phyloP scores from a whole-genome alignment of 2,888 invertebrate species.

The Orthonychiurus folsomi region DNA sequence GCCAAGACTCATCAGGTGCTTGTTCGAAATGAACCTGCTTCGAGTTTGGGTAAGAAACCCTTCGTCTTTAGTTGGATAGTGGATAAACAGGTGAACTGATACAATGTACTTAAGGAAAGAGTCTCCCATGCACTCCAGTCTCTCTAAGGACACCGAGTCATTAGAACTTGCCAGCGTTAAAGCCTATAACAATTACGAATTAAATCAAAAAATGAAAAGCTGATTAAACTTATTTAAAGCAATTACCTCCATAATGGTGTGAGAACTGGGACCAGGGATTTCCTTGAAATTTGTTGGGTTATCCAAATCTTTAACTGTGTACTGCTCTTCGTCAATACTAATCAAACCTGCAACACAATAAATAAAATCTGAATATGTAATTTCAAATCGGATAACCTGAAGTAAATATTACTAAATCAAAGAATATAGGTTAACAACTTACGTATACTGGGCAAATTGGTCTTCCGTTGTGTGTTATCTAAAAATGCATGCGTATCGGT shows the following conservation, averaged over 20 bases:
- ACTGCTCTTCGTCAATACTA: too few relatives aligned
- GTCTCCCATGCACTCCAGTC: constrained; percentile 81
- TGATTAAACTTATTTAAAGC: neutral
- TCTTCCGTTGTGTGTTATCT: too few relatives aligned
- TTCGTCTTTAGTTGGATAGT: constrained; percentile 61
- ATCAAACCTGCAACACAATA: too few relatives aligned
- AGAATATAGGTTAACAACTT: too few relatives aligned
- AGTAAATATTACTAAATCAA: too few relatives aligned
- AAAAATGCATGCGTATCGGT: too few relatives aligned
- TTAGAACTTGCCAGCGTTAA: constrained; percentile 62
- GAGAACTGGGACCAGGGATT: constrained; percentile 19
- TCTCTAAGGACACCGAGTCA: constrained; percentile 70
- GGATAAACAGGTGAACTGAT: constrained; percentile 61
- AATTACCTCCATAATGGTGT: constrained; percentile 29
- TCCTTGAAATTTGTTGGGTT: constrained; percentile 11
- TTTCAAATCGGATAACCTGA: too few relatives aligned
- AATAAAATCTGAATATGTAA: too few relatives aligned
- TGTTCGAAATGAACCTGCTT: constrained; percentile 64
- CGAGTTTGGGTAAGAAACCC: constrained; percentile 69
- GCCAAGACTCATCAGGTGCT: constrained; percentile 73
- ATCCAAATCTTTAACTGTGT: constrained; percentile 3
- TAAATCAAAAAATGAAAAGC: neutral
- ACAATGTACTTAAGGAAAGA: constrained; percentile 73
- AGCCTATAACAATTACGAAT: constrained; percentile 46
- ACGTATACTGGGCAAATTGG: too few relatives aligned